Percentiles rank a stretch among this genome's conserved stretches.
Conservation (phyloP, 2,797 vertebrate genomes). For the Echeneis naucrates region DNA sequence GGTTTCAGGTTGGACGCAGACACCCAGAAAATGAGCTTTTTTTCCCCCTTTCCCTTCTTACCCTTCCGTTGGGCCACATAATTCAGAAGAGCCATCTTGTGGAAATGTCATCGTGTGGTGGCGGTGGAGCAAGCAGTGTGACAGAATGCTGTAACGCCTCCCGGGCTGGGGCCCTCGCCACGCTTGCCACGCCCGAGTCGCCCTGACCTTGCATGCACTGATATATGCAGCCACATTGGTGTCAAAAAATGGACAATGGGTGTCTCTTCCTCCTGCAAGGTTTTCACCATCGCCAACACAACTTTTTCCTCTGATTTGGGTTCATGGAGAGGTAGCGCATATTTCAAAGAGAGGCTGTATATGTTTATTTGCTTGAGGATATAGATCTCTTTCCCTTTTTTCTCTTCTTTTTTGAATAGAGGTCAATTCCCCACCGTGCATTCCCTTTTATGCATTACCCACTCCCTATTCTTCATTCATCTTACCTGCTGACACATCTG, state of each 20-base stretch:
- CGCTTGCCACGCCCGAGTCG: slow-evolving; percentile 67
- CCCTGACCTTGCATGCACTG: slow-evolving; percentile 83
- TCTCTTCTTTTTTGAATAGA: slow-evolving; percentile 69
- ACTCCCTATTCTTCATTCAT: slow-evolving; percentile 77
- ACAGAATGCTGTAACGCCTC: slow-evolving; percentile 76
- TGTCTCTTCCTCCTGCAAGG: slow-evolving; percentile 55
- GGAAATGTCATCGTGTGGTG: slow-evolving; percentile 83
- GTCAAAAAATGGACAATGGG: slow-evolving; percentile 70
- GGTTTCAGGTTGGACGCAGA: slow-evolving; percentile 82
- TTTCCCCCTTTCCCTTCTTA: slow-evolving; percentile 67
- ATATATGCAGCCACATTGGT: slow-evolving; percentile 75
- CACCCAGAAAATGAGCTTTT: slow-evolving; percentile 82
- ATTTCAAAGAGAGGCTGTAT: slow-evolving; percentile 60
- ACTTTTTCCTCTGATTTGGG: slow-evolving; percentile 55
- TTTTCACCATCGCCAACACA: slow-evolving; percentile 20
- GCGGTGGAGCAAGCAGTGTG: slow-evolving; percentile 78
- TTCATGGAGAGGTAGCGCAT: slow-evolving; percentile 75
- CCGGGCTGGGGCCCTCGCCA: slow-evolving; percentile 67
- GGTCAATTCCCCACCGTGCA: slow-evolving; percentile 74
- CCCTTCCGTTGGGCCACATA: slow-evolving; percentile 79
- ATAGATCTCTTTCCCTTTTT: slow-evolving; percentile 64
- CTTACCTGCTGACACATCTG: slow-evolving; percentile 80
- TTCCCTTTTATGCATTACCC: slow-evolving; percentile 72
- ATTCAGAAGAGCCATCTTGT: slow-evolving; percentile 83
- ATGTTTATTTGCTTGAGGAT: slow-evolving; percentile 74